A percentile compares a stretch with the other conserved stretches of the same genome.
These are phyloP conservation scores for Dicycla oo DNA, from an alignment of 2,888 invertebrate genomes.

Conservation along the genomic window DNA sequence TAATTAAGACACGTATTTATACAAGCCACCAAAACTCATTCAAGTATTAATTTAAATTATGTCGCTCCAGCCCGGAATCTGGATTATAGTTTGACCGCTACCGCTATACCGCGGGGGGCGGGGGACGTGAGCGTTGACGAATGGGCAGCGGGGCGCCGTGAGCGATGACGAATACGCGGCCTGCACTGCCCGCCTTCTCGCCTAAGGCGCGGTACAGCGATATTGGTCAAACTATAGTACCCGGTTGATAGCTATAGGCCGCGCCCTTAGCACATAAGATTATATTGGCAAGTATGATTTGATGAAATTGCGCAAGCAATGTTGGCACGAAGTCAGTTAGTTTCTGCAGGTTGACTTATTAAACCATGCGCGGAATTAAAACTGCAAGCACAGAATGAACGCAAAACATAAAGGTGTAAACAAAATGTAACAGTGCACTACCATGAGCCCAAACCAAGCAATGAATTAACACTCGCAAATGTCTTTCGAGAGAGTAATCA, in stretches of 20 bases:
- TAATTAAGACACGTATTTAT: background rate
- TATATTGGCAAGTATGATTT: background rate
- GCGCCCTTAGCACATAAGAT: too few relatives aligned
- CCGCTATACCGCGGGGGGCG: too few relatives aligned
- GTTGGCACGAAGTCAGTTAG: background rate
- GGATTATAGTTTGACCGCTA: too few relatives aligned
- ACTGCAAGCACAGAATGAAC: background rate
- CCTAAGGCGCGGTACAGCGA: too few relatives aligned
- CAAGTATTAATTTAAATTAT: background rate
- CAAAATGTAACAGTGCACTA: background rate
- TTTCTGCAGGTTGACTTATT: background rate
- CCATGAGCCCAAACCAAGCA: background rate
- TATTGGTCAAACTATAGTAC: too few relatives aligned
- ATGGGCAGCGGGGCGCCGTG: too few relatives aligned
- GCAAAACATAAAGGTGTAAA: background rate
- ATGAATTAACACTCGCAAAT: background rate
- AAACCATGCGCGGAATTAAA: background rate
- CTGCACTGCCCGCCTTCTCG: too few relatives aligned
- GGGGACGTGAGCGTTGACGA: too few relatives aligned
- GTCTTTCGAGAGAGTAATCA: background rate
- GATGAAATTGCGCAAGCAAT: background rate
- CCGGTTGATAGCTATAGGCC: too few relatives aligned
- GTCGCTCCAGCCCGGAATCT: background rate
- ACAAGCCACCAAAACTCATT: background rate
- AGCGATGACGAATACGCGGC: too few relatives aligned